A percentile compares a stretch with the other conserved stretches of the same genome.
phyloP scores from a whole-genome alignment of 2,888 invertebrate genomes.

The Autographa pulchrina region DNA sequence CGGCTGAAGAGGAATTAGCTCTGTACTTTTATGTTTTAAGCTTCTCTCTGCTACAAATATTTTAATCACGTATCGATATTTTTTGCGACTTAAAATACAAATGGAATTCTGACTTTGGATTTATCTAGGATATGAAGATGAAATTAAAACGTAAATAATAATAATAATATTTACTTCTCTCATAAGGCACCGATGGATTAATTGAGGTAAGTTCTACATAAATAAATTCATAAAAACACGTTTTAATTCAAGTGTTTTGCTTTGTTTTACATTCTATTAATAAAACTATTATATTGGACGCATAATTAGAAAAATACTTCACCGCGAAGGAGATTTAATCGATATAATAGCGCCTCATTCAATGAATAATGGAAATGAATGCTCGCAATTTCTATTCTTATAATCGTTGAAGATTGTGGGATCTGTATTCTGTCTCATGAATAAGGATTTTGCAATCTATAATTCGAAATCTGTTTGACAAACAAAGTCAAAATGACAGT shows the following conservation, averaged over 20 bases:
- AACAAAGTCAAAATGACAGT: background rate
- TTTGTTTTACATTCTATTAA: slow-evolving; percentile 1
- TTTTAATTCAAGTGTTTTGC: background rate
- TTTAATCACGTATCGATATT: too few relatives aligned
- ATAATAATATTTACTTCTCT: too few relatives aligned
- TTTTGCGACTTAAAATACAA: too few relatives aligned
- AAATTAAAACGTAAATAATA: too few relatives aligned
- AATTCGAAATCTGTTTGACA: background rate
- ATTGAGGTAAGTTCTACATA: too few relatives aligned
- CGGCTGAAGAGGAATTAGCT: background rate
- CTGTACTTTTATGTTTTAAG: background rate
- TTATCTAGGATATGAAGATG: too few relatives aligned
- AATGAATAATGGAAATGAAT: slow-evolving; percentile 14
- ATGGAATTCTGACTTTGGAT: too few relatives aligned
- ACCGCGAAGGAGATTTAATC: slow-evolving; percentile 16
- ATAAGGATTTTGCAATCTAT: slow-evolving; percentile 1
- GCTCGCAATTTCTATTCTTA: slow-evolving; percentile 8
- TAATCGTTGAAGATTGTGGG: slow-evolving; percentile 6
- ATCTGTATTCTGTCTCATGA: background rate
- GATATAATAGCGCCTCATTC: background rate
- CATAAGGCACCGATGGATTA: too few relatives aligned
- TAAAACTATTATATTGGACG: background rate
- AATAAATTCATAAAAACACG: too few relatives aligned
- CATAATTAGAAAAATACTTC: slow-evolving; percentile 1
- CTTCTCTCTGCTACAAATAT: background rate